These are phyloP conservation scores for Bostrychus sinensis DNA, from an alignment of 2,113 vertebrate genomes.

Conservation along the genomic window DNA sequence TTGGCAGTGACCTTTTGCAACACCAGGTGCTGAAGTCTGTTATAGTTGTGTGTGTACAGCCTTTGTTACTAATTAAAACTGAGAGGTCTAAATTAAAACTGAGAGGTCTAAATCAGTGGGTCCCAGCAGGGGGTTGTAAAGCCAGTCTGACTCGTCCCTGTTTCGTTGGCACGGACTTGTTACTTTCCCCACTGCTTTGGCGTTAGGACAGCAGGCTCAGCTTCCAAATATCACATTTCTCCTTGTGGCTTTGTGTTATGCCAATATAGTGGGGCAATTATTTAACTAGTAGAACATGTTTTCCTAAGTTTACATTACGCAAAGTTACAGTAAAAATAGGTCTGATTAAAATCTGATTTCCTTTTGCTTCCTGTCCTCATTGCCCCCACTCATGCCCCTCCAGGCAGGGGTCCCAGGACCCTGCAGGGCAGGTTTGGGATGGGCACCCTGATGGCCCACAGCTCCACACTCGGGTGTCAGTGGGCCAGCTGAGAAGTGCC, in stretches of 20 bases:
- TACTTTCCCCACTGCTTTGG: constrained; percentile 1
- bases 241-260: neutral
- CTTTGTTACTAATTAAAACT: constrained; percentile 45
- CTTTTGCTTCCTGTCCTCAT: constrained; percentile 34
- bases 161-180: neutral
- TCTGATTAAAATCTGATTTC: no score
- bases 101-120: constrained; percentile 39
- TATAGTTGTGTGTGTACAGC: constrained; percentile 18
- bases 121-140: constrained; percentile 34
- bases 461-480: constrained; percentile 79
- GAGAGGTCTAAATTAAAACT: constrained; percentile 41
- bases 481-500: constrained; percentile 74
- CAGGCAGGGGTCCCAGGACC: constrained; percentile 71
- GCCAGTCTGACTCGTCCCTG: constrained; percentile 24
- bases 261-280: no score
- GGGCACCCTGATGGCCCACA: constrained; percentile 45
- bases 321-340: no score
- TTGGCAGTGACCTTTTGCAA: neutral
- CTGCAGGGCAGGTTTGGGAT: constrained; percentile 51
- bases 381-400: constrained; percentile 45
- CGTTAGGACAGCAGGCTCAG: neutral
- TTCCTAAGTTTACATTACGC: no score
- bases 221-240: neutral
- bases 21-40: constrained; percentile 15
- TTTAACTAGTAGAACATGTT: no score